A percentile compares a stretch with the other conserved stretches of the same genome.
Evolutionary conservation across 1,140 invertebrate genomes (phyloP).

Genomic region (Reticulitermes speratus): DNA sequence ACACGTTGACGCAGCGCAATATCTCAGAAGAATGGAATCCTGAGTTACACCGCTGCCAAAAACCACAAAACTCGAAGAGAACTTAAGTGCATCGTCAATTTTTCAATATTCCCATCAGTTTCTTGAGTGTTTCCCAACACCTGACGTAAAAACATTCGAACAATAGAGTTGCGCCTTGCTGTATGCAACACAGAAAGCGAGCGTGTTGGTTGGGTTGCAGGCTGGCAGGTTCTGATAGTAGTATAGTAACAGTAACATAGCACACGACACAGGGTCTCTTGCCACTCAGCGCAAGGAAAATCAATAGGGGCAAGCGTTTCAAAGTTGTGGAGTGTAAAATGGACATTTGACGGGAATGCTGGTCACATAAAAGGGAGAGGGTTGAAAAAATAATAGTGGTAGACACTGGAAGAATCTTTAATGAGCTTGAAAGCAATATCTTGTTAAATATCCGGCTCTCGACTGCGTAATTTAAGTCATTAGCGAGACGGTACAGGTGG

Average conservation of each 20-base stretch:
- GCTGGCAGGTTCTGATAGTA: not conserved
- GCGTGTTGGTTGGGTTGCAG: not conserved
- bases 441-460: not conserved
- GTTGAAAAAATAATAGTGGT: not conserved
- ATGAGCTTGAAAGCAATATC: constrained; percentile 16
- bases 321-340: constrained; percentile 17
- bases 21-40: too few relatives aligned
- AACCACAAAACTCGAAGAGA: too few relatives aligned
- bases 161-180: not conserved
- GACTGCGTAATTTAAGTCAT: not conserved
- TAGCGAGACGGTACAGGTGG: not conserved
- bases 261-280: not conserved
- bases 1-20: too few relatives aligned
- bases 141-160: not conserved
- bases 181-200: not conserved
- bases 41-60: too few relatives aligned
- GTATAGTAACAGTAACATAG: not conserved
- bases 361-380: not conserved
- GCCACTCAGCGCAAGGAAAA: not conserved
- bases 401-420: constrained; percentile 3
- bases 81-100: too few relatives aligned
- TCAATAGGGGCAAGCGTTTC: not conserved
- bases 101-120: not conserved
- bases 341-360: not conserved
- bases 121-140: not conserved